Base-by-base conservation (phyloP, 2,888 invertebrate species). In the Plebejus melissa region DNA sequence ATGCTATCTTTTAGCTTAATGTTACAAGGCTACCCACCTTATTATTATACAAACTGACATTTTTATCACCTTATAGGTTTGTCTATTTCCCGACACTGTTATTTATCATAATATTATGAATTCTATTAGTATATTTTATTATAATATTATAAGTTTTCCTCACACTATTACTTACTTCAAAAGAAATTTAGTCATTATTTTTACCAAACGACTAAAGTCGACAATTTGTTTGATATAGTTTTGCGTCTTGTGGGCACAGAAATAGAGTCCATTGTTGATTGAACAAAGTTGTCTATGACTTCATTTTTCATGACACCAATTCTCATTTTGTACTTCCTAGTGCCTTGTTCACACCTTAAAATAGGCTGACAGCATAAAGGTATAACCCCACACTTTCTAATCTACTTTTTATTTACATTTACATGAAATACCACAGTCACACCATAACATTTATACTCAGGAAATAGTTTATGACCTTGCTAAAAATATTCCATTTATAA, bases 281-380 rank as follows among this genome's bases (percentile, higher is more conserved):
- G 72, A 54, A 72, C 72, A 50, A 28, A 50, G 28, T 54, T 72
- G 72, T 54, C 72, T 72, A 72, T 72, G 72, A 72, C 72, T 72
- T 72, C 72, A 72, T 72, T 72, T 72, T 72, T 72, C 32, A 54
- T 72, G 72, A 72, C 72, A 72, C 72, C 72, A 72, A 72, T 72
- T 72, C 72, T 54, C 72, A 72, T 54, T 72, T 71, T 9, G 50
- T 72, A 72, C 72, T 72, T 72, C 72, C 72, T 72, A 72, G 72
- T 54, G 54, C 28, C 72, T 50, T 22, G 72, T 72, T 72, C 72
- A 72, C 54, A 72, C 72, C 72, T 72, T 54, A 72, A 72, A 72
- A 72, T 72, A 72, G 72, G 54, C 54, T 72, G 16, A 54, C 50
- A 32, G 32, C 16, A 32, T 50, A 72, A 72, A 72, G 22, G 28